Percentiles rank a stretch among this genome's conserved stretches.
Evolutionary conservation across 1,140 invertebrate genomes (phyloP).

Genomic region (Drosophila kikkawai): DNA sequence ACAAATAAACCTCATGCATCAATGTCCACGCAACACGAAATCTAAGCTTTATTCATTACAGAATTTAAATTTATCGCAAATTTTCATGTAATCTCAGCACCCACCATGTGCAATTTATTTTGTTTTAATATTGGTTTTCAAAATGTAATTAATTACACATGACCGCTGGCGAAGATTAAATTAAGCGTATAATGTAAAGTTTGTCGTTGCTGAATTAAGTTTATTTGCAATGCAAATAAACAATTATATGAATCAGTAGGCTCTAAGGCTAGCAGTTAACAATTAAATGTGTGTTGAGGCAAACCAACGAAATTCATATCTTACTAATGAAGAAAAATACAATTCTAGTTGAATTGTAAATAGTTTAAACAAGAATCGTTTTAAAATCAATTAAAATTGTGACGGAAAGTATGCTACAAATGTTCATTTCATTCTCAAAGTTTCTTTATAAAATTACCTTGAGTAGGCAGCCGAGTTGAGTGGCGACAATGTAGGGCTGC

Average conservation of each 20-base stretch:
- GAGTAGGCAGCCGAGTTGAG: constrained; percentile 91
- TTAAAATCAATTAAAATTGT: no score
- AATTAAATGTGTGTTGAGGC: neutral
- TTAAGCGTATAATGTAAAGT: constrained; percentile 9
- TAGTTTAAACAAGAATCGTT: neutral
- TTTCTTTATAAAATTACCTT: constrained; percentile 85
- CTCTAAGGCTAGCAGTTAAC: neutral
- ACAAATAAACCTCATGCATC: neutral
- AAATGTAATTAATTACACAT: constrained; percentile 20
- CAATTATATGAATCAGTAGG: neutral
- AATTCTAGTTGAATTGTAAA: neutral
- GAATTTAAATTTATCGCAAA: constrained; percentile 2
- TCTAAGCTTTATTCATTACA: constrained; percentile 5
- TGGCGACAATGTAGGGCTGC: constrained; percentile 92
- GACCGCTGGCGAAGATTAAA: constrained; percentile 24
- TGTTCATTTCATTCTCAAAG: neutral
- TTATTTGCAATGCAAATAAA: constrained; percentile 32
- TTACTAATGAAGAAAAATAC: neutral
- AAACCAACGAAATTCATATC: neutral
- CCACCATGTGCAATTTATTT: constrained; percentile 15
- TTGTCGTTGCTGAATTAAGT: constrained; percentile 5
- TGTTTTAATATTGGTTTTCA: constrained; percentile 12
- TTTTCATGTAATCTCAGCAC: constrained; percentile 10
- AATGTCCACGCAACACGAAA: constrained; percentile 1
- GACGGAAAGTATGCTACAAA: neutral